Base-by-base conservation (phyloP, 2,888 invertebrate genomes). In the Ganaspis brasiliensis region DNA sequence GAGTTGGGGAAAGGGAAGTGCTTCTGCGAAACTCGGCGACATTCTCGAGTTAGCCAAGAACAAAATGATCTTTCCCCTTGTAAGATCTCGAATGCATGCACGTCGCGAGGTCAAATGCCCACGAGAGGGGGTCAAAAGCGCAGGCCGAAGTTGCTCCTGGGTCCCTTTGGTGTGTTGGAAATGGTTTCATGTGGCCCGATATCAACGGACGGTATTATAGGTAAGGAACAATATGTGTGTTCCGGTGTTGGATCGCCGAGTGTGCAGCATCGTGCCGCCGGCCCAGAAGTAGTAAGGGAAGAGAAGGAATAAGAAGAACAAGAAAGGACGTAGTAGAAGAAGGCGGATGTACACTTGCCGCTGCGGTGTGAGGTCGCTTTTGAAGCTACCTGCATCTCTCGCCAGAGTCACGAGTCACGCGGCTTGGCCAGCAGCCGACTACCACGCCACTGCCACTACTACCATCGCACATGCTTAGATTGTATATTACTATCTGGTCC, bases 341-440 rank as follows among this genome's bases (percentile, higher is more conserved):
- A 85, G 82, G 83, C 82, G 83, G 82, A 85, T 84, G 80, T 84
- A 74, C 81, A 84, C 83, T 84, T 83, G 84, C 80, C 72, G 72
- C 63, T 74, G 70, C 75, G 74, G 76, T 74, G 57, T 81, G 81
- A 81, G 82, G 84, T 84, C 83, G 83, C 81, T 83, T 82, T 80
- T 80, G 79, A 83, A 82, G 86, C 84, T 84, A 86, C 83, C 83
- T 84, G 82, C 81, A 79, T 77, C 79, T 81, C 79, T 75, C 74
- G 73, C 77, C 76, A 67, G 79, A 79, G 80, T 77, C 78, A 81
- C 81, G 72, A 83, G 82, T 84, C 83, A 75, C 76, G 77, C 59
- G 76, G 78, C 76, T 63, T 75, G 72, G 73, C 57, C 70, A 72
- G 55, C 56, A 35, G 21, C 21, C 19, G 72, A 59, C 72, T 74